Base-by-base conservation (phyloP, 2,797 vertebrate genomes). In the Microhierax caerulescens region DNA sequence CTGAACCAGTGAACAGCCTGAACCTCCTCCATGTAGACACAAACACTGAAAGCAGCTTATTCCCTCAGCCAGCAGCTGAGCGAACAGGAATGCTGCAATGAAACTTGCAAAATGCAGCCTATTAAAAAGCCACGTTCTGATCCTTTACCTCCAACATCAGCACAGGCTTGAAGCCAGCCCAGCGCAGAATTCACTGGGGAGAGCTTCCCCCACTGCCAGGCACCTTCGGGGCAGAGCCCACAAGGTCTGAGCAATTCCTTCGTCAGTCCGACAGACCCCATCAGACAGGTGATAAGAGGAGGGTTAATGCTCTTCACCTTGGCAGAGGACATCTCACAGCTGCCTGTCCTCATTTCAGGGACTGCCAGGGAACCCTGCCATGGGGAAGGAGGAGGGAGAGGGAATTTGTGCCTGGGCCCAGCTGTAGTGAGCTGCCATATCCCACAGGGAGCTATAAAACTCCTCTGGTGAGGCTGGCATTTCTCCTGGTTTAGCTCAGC, bases 331-430 rank as follows among this genome's bases (percentile, higher is more conserved):
- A 51, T 24, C 64, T 80, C 77, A 53, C 88, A 94, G 94, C 94
- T 96, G 90, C 78, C 81, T 87, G 78, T 82, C 83, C 90, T 89
- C 59, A 13, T 94, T 95, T 88, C 88, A 68, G 72, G 68, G 48
- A 10, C 53, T 91, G 90, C 94, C 92, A 87, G 86, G 90, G 75
- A 92, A 43, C 45, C 25, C 45, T 85, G 93, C 90, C 90, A 88
- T 30, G 32, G 16, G 54, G 25, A 85, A 67, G 30, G 70, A 88
- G 76, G 79, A 92, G 67, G 61, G 70, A 91, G 59, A 53, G 19
- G 17, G 22, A 63, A 64, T 76, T 51, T 95, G 80, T 93, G 63
- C 63, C 61, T 36, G 56, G 76, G 84, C 84, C 93, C 92, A 97
- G 86, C 84, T 93, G 90, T 88, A 95, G 64, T 13, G 61, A 80